Evolutionary conservation across 2,888 invertebrate species (phyloP).

Genomic region (Chesias legatella): DNA sequence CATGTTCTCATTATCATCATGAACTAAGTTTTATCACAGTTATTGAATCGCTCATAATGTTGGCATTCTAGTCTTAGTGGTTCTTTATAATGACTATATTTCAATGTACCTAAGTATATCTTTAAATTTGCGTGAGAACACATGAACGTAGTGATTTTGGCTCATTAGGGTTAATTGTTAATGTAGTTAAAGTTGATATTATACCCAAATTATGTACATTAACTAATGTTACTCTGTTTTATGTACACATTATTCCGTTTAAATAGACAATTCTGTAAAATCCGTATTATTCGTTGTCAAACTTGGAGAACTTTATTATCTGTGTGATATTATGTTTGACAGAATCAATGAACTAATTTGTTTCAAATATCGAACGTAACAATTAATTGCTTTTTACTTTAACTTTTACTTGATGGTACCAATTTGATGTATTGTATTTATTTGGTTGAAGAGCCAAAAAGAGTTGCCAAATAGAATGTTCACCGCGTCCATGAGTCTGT

Average conservation of each 20-base stretch:
- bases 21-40: slow-evolving; percentile 13
- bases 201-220: no score
- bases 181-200: neutral
- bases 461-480: slow-evolving; percentile 70
- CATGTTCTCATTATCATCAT: neutral
- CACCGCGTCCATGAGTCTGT: slow-evolving; percentile 54
- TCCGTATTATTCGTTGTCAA: no score
- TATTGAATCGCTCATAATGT: slow-evolving; percentile 25
- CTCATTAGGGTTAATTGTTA: slow-evolving; percentile 46
- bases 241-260: no score
- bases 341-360: slow-evolving; percentile 7
- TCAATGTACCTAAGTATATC: slow-evolving; percentile 20
- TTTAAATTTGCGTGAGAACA: slow-evolving; percentile 10
- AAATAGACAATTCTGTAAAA: no score
- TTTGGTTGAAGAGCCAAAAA: slow-evolving; percentile 71
- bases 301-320: no score
- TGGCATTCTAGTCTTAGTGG: slow-evolving; percentile 56
- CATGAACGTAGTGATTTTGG: slow-evolving; percentile 36
- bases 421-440: slow-evolving; percentile 35
- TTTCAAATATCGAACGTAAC: neutral
- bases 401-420: slow-evolving; percentile 8
- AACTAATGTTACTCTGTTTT: no score
- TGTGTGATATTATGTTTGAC: slow-evolving; percentile 62
- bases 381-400: slow-evolving; percentile 1
- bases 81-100: slow-evolving; percentile 32